Evolutionary conservation across 2,797 vertebrate genomes (phyloP).

Genomic region (Pseudomugil tenellus): DNA sequence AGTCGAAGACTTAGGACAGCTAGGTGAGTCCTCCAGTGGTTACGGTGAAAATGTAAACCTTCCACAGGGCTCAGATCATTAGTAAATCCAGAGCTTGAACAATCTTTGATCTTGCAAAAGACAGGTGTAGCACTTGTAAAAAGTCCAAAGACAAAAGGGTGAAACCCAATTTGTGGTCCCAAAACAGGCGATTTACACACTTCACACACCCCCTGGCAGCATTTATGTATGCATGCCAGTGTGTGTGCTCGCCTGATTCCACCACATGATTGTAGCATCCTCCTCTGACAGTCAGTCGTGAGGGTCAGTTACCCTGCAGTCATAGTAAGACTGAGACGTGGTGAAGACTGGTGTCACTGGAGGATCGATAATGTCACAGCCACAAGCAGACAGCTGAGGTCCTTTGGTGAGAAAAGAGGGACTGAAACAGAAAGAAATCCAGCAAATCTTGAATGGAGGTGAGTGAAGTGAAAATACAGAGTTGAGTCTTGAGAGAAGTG

Average conservation of each 20-base stretch:
- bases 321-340: constrained; percentile 69
- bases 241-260: constrained; percentile 59
- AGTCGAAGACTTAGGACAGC: constrained; percentile 17
- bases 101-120: constrained; percentile 20
- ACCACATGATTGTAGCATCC: constrained; percentile 74
- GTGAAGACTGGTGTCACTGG: constrained; percentile 61
- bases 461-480: constrained; percentile 64
- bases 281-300: constrained; percentile 51
- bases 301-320: constrained; percentile 49
- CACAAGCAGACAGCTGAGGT: constrained; percentile 37
- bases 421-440: constrained; percentile 54
- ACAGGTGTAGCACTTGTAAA: constrained; percentile 12
- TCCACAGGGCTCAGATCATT: constrained; percentile 22
- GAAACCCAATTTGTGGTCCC: constrained; percentile 42
- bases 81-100: constrained; percentile 36
- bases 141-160: constrained; percentile 27
- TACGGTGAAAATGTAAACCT: constrained; percentile 39
- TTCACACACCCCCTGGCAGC: constrained; percentile 58
- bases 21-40: constrained; percentile 59
- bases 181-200: constrained; percentile 45
- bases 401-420: constrained; percentile 51
- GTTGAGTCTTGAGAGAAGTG: constrained; percentile 42
- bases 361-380: constrained; percentile 44
- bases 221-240: constrained; percentile 27
- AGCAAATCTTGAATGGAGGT: constrained; percentile 64